Evolutionary conservation across 2,888 invertebrate genomes (phyloP).

Genomic region (Pyrocoelia pectoralis): DNA sequence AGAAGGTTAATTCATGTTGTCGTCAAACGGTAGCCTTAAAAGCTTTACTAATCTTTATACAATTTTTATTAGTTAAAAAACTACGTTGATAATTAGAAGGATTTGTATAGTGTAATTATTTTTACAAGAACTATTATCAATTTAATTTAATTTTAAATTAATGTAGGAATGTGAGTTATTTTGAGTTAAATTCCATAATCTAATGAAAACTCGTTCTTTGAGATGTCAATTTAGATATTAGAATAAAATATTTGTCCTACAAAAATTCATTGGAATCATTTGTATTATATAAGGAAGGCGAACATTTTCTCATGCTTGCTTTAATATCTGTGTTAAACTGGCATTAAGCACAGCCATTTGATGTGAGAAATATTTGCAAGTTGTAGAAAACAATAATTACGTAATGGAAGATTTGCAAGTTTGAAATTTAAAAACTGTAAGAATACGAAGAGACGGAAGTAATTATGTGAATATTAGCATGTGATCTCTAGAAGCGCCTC

Average conservation of each 20-base stretch:
- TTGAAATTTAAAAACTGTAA: neutral
- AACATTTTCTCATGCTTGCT: neutral
- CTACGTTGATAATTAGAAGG: no score
- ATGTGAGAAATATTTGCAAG: no score
- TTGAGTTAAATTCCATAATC: neutral
- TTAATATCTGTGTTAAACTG: neutral
- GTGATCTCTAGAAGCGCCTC: constrained; percentile 28
- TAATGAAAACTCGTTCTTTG: neutral
- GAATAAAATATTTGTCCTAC: neutral
- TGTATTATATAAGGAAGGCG: neutral
- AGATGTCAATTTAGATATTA: constrained; percentile 1
- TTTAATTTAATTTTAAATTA: no score
- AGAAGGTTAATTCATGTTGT: no score
- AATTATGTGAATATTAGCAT: constrained; percentile 30
- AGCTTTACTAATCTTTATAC: no score
- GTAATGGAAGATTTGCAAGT: no score
- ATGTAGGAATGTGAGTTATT: neutral
- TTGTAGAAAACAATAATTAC: neutral
- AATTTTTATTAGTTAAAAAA: no score
- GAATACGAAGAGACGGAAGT: constrained; percentile 34
- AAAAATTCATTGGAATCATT: neutral
- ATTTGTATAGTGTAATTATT: neutral
- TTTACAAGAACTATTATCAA: neutral
- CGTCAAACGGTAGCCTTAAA: no score
- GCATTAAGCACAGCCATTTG: neutral